phyloP scores from a whole-genome alignment of 2,888 invertebrate genomes.

The Protonemura montana region DNA sequence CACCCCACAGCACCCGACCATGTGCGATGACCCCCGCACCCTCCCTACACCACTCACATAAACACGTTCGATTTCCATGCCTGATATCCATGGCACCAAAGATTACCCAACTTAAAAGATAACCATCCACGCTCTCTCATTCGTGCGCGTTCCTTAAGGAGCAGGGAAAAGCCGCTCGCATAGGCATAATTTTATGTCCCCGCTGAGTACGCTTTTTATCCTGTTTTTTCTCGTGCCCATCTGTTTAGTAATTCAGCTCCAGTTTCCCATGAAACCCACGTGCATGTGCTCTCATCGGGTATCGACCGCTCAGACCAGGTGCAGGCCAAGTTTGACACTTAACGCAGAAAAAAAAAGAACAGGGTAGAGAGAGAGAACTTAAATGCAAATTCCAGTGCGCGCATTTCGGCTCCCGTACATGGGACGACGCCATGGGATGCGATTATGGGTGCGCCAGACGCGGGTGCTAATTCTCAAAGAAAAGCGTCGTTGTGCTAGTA shows the following conservation, averaged over 20 bases:
- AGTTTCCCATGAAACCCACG: not conserved
- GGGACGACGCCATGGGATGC: not conserved
- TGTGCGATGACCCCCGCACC: not conserved
- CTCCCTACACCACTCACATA: not conserved
- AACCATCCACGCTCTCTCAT: not conserved
- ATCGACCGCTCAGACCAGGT: not conserved
- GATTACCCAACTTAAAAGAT: not conserved
- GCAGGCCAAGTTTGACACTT: constrained; percentile 12
- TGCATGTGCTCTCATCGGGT: constrained; percentile 2
- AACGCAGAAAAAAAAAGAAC: not conserved
- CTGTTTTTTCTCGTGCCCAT: not conserved
- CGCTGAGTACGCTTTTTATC: not conserved
- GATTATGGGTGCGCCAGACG: not conserved
- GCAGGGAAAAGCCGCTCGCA: not conserved
- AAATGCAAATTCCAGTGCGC: not conserved
- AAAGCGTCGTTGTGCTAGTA: not conserved
- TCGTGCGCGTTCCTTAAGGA: not conserved
- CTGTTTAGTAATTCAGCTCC: constrained; percentile 12
- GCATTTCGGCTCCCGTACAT: not conserved
- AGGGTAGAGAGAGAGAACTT: not conserved
- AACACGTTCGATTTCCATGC: not conserved
- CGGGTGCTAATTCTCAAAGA: not conserved
- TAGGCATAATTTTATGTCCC: not conserved
- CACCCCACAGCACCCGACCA: not conserved
- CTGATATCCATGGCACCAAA: not conserved